Conservation (phyloP, 2,888 invertebrate genomes). For the Eupithecia inturbata region DNA sequence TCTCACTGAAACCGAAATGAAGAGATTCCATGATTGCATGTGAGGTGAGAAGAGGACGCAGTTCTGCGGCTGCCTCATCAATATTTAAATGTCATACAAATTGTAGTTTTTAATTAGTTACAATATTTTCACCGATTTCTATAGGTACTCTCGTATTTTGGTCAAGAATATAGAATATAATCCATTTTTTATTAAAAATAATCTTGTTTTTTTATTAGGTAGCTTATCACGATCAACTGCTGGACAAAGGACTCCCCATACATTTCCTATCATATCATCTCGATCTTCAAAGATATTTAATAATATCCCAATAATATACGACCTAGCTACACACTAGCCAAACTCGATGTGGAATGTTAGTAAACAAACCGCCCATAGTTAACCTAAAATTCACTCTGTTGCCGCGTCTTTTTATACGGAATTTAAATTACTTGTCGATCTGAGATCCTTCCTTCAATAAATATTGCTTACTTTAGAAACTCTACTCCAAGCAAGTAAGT, state of each 20-base stretch:
- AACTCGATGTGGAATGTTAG: too few relatives aligned
- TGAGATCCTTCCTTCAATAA: too few relatives aligned
- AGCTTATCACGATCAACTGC: too few relatives aligned
- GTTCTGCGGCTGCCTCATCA: neutral
- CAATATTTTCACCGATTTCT: neutral
- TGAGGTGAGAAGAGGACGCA: conserved; percentile 39
- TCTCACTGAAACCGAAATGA: conserved; percentile 45
- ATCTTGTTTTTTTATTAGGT: too few relatives aligned
- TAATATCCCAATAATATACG: neutral
- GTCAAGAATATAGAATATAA: neutral
- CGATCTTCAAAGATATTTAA: neutral
- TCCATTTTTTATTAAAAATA: too few relatives aligned
- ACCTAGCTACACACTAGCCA: too few relatives aligned
- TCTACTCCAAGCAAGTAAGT: too few relatives aligned
- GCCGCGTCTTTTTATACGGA: too few relatives aligned
- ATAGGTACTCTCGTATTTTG: neutral
- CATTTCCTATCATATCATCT: neutral
- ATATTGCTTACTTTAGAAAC: too few relatives aligned
- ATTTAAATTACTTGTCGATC: too few relatives aligned
- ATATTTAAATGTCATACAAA: neutral
- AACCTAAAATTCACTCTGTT: too few relatives aligned
- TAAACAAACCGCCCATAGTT: too few relatives aligned
- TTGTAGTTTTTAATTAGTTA: neutral
- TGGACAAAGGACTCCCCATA: neutral
- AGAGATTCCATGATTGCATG: conserved; percentile 39